phyloP scores from a whole-genome alignment of 2,113 vertebrate species.

The Campylorhamphus procurvoides region DNA sequence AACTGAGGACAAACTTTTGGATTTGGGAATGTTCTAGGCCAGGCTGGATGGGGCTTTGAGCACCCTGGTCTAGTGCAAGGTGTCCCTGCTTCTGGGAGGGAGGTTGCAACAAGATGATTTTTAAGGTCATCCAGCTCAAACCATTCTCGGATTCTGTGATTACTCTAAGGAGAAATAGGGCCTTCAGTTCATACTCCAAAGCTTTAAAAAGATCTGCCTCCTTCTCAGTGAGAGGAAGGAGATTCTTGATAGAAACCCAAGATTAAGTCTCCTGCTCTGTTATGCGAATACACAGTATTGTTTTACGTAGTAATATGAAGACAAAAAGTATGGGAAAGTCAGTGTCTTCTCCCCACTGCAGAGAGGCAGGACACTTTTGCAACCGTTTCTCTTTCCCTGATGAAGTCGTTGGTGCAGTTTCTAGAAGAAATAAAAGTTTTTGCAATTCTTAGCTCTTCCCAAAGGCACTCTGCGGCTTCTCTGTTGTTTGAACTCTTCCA shows the following conservation, averaged over 20 bases:
- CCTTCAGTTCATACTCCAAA: neutral
- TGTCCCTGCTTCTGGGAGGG: neutral
- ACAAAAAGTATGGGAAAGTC: neutral
- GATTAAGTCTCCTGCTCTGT: neutral
- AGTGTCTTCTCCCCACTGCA: neutral
- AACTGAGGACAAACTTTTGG: neutral
- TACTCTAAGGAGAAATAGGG: neutral
- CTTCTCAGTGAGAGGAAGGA: neutral
- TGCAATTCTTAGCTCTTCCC: neutral
- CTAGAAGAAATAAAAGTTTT: neutral
- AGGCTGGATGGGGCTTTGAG: neutral
- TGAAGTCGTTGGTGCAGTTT: neutral
- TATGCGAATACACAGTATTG: neutral
- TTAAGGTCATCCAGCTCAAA: neutral
- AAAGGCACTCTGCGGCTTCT: neutral
- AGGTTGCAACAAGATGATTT: neutral
- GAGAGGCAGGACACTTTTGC: neutral
- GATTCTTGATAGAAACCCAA: neutral
- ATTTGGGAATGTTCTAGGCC: neutral
- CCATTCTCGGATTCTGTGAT: neutral
- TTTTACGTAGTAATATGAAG: neutral
- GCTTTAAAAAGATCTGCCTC: neutral
- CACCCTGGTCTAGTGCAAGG: neutral
- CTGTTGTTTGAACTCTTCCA: neutral
- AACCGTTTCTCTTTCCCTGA: neutral